Conservation (phyloP, 2,113 vertebrate genomes). For the Bungarus multicinctus region DNA sequence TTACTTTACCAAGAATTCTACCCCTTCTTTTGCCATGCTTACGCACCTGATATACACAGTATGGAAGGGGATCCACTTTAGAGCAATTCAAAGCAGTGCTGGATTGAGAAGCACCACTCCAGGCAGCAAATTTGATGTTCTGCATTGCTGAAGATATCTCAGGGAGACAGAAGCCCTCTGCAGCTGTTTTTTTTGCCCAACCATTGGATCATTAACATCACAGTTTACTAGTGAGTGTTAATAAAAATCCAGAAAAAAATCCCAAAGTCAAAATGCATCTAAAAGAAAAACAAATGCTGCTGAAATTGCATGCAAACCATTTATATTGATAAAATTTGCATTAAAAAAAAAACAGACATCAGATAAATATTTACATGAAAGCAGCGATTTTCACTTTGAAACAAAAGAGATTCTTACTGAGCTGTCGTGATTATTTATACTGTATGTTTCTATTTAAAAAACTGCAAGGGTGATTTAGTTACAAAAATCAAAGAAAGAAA, state of each 20-base stretch:
- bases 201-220: not conserved
- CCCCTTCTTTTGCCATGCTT: not conserved
- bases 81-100: not conserved
- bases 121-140: not conserved
- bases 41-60: not conserved
- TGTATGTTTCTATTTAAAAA: not conserved
- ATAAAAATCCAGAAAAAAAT: not conserved
- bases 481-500: not conserved
- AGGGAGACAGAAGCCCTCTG: not conserved
- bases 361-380: not conserved
- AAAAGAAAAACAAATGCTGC: not conserved
- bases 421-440: not conserved
- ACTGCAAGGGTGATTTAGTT: not conserved
- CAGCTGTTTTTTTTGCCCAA: not conserved
- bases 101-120: not conserved
- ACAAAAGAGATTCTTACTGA: not conserved
- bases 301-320: not conserved
- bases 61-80: not conserved
- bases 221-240: not conserved
- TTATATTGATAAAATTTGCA: not conserved
- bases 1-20: not conserved
- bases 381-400: not conserved
- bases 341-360: not conserved
- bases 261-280: not conserved
- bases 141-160: not conserved